Evolutionary conservation across 2,797 vertebrate genomes (phyloP).

Genomic region (Australoheros facetus): DNA sequence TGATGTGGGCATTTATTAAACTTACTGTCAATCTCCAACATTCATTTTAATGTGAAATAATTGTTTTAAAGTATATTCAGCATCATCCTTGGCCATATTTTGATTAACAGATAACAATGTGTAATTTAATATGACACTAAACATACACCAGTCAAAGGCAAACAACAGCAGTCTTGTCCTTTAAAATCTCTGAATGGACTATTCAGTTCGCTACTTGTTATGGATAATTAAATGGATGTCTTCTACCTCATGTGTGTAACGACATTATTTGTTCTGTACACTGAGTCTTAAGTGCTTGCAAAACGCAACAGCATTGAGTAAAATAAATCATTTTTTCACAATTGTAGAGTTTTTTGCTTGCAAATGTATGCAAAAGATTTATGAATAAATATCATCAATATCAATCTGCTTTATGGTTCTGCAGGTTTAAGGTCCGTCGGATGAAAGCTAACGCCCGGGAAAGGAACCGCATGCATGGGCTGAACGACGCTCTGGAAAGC

Average conservation of each 20-base stretch:
- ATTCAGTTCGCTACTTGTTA: too few relatives aligned
- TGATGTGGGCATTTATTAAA: background rate
- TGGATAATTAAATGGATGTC: too few relatives aligned
- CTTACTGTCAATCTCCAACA: background rate
- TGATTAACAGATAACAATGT: background rate
- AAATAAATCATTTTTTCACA: background rate
- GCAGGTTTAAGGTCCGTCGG: slow-evolving; percentile 90
- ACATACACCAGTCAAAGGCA: background rate
- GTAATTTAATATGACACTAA: background rate
- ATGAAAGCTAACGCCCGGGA: slow-evolving; percentile 99
- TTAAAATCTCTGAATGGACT: background rate
- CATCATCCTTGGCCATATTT: background rate
- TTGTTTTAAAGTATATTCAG: background rate
- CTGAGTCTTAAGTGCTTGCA: background rate
- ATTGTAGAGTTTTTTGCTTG: background rate
- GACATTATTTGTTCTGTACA: background rate
- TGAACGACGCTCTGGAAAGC: slow-evolving; percentile 98
- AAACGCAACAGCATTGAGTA: background rate
- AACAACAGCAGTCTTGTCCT: background rate
- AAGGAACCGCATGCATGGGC: slow-evolving; percentile 97
- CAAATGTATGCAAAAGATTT: background rate
- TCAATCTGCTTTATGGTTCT: background rate
- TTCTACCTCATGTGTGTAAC: background rate
- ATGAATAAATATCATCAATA: background rate
- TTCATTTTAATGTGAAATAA: background rate